Evolutionary conservation across 2,113 vertebrate genomes (phyloP).

Genomic region (Apodemus speciosus): DNA sequence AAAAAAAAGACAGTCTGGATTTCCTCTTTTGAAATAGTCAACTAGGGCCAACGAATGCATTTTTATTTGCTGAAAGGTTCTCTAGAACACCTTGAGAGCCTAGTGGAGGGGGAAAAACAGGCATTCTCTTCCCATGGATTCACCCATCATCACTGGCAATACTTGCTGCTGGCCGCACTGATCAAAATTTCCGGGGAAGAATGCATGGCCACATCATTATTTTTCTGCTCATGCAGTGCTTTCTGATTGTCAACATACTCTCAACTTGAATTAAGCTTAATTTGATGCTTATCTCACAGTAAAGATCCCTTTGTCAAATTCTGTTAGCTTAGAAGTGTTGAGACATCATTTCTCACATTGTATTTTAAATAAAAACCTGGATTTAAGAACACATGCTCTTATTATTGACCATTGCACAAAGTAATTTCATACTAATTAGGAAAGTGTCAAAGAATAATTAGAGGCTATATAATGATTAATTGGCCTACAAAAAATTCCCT

Average conservation of each 20-base stretch:
- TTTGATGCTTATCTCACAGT: constrained; percentile 5
- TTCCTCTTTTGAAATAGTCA: neutral
- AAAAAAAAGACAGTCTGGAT: neutral
- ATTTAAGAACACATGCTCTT: constrained; percentile 24
- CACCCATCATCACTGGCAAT: fast-evolving
- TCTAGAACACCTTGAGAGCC: neutral
- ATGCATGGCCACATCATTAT: neutral
- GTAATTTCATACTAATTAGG: constrained; percentile 37
- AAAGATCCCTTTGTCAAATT: constrained; percentile 2
- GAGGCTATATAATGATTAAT: constrained; percentile 46
- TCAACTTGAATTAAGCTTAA: constrained; percentile 21
- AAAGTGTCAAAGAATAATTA: constrained; percentile 40
- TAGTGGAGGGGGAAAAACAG: neutral
- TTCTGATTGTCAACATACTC: neutral
- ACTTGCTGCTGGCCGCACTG: neutral
- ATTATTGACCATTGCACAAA: constrained; percentile 32
- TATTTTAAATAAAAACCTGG: constrained; percentile 29
- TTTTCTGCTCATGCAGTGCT: neutral
- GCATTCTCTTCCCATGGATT: neutral
- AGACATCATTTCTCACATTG: neutral
- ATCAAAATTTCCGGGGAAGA: neutral
- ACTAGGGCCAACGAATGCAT: neutral
- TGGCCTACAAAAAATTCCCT: constrained; percentile 30
- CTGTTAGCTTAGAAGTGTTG: neutral
- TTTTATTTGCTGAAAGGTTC: neutral